A percentile compares a stretch with the other conserved stretches of the same genome.
phyloP scores from a whole-genome alignment of 1,140 invertebrate species.

The Philotrypesis tridentata region DNA sequence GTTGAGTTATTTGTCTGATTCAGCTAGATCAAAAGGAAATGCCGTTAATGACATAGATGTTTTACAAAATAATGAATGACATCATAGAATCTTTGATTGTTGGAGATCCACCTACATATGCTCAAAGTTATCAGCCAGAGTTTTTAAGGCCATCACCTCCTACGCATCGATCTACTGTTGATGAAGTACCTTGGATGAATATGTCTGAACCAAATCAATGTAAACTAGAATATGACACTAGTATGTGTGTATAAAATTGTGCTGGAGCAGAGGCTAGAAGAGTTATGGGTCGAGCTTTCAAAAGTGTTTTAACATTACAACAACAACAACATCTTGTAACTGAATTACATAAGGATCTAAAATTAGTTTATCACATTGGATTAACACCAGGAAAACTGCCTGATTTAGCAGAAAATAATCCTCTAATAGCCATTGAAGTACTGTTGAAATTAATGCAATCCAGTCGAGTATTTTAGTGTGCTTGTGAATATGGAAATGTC shows the following conservation, averaged over 20 bases:
- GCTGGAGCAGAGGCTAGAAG: slow-evolving; percentile 85
- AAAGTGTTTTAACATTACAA: slow-evolving; percentile 84
- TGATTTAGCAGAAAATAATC: slow-evolving; percentile 97
- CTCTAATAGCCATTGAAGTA: slow-evolving; percentile 95
- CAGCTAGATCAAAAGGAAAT: slow-evolving; percentile 61
- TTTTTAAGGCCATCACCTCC: slow-evolving; percentile 88
- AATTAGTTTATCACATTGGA: slow-evolving; percentile 92
- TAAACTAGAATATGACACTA: slow-evolving; percentile 83
- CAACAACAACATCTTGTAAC: slow-evolving; percentile 91
- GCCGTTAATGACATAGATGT: slow-evolving; percentile 55
- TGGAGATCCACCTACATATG: slow-evolving; percentile 72
- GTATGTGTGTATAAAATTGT: slow-evolving; percentile 87
- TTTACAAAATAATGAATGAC: slow-evolving; percentile 61
- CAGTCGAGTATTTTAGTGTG: slow-evolving; percentile 95
- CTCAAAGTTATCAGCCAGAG: slow-evolving; percentile 81
- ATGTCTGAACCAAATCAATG: slow-evolving; percentile 82
- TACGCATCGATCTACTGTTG: slow-evolving; percentile 80
- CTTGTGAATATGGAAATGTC: slow-evolving; percentile 99
- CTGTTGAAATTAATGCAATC: slow-evolving; percentile 94
- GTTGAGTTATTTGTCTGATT: slow-evolving; percentile 81
- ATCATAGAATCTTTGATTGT: slow-evolving; percentile 67
- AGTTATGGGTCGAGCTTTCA: slow-evolving; percentile 90
- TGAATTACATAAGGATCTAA: slow-evolving; percentile 88
- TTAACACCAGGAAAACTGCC: slow-evolving; percentile 92
- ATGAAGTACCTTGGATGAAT: slow-evolving; percentile 91